phyloP scores from a whole-genome alignment of 1,140 invertebrate species.

The Sitobion miscanthi region DNA sequence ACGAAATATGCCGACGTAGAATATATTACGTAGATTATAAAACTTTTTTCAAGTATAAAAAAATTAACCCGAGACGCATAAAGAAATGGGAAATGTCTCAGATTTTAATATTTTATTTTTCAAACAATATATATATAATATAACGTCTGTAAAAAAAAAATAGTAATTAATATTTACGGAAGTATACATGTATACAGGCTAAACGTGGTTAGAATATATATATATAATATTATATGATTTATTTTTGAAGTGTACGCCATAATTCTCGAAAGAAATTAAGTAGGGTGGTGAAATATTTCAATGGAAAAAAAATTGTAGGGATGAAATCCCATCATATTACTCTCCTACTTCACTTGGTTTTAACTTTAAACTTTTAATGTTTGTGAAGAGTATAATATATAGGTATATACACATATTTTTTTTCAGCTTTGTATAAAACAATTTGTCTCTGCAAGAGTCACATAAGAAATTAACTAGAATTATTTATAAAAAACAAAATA shows the following conservation, averaged over 20 bases:
- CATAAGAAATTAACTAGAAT: not conserved
- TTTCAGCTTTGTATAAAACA: not conserved
- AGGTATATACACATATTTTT: not conserved
- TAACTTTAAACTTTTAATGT: not conserved
- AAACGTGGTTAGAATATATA: not conserved
- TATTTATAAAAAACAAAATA: not conserved
- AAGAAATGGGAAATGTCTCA: not conserved
- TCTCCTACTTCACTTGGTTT: not conserved
- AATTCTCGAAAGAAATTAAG: not conserved
- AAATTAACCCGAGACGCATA: not conserved
- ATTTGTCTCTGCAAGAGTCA: not conserved
- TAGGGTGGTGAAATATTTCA: not conserved
- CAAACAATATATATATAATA: no score
- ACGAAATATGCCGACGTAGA: no score
- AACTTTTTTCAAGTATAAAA: no score
- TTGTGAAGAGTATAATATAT: not conserved
- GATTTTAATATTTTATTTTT: not conserved
- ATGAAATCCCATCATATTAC: not conserved
- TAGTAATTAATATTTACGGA: not conserved
- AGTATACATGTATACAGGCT: not conserved
- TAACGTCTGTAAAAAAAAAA: not conserved
- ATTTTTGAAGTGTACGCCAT: not conserved
- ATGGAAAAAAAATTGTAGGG: not conserved
- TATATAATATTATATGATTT: not conserved
- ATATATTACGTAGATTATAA: no score